These are phyloP conservation scores for Aythya baeri DNA, from an alignment of 2,113 vertebrate species.

Conservation along the genomic window DNA sequence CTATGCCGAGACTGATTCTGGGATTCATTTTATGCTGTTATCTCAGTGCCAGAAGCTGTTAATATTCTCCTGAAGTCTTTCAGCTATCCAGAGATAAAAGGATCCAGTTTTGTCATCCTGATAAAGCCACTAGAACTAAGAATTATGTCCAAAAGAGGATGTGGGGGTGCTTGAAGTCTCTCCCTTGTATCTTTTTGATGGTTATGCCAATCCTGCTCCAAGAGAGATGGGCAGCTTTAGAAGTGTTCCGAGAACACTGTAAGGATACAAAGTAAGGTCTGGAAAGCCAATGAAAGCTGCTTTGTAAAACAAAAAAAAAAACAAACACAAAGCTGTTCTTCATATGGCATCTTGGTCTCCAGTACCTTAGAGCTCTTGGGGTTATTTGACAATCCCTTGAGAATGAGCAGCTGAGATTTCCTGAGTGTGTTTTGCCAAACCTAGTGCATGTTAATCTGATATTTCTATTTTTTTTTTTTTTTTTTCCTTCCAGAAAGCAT, in stretches of 20 bases:
- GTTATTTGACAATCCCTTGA: not conserved
- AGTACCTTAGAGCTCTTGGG: not conserved
- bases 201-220: not conserved
- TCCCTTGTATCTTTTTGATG: not conserved
- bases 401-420: not conserved
- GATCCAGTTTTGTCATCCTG: not conserved
- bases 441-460: not conserved
- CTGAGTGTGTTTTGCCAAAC: not conserved
- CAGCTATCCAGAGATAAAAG: not conserved
- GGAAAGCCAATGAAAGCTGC: not conserved
- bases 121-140: not conserved
- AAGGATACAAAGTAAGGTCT: not conserved
- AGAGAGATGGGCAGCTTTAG: not conserved
- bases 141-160: not conserved
- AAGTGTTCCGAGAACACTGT: not conserved
- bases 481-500: not conserved
- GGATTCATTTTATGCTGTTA: not conserved
- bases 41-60: not conserved
- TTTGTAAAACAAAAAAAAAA: not conserved
- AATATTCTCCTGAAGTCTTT: not conserved
- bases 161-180: not conserved
- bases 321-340: not conserved
- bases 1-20: fast-evolving
- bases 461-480: not conserved
- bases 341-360: not conserved